These are phyloP conservation scores for Sylvia atricapilla DNA, from an alignment of 2,113 vertebrate genomes.

Conservation along the genomic window DNA sequence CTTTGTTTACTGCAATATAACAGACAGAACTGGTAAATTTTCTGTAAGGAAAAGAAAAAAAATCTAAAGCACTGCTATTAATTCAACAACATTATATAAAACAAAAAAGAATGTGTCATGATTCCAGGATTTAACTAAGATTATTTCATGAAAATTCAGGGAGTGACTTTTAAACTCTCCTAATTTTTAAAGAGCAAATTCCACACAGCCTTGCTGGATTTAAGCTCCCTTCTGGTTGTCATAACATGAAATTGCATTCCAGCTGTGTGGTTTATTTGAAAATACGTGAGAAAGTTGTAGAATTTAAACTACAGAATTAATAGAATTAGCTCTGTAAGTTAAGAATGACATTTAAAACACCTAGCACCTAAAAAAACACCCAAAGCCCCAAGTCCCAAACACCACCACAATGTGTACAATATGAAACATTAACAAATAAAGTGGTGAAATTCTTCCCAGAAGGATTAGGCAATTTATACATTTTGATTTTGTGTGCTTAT, in stretches of 20 bases:
- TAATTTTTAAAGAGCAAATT: neutral
- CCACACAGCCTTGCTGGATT: neutral
- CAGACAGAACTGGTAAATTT: neutral
- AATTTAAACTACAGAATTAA: neutral
- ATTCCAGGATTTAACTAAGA: neutral
- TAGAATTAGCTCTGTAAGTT: neutral
- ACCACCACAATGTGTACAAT: neutral
- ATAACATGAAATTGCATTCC: neutral
- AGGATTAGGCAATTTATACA: neutral
- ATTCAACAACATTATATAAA: neutral
- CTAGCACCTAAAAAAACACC: rapidly evolving
- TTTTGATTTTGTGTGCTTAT: neutral
- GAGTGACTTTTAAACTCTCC: neutral
- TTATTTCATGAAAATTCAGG: neutral
- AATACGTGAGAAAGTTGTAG: neutral
- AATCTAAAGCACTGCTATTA: neutral
- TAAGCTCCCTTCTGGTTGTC: neutral
- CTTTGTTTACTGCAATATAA: neutral
- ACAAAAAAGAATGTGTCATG: neutral
- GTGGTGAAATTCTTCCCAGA: neutral
- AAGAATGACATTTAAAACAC: neutral
- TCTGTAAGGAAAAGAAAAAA: neutral
- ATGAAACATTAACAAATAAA: neutral
- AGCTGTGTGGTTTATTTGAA: neutral
- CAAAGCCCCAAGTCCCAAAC: neutral